Evolutionary conservation across 1,140 invertebrate genomes (phyloP).

Genomic region (Drosophila busckii): DNA sequence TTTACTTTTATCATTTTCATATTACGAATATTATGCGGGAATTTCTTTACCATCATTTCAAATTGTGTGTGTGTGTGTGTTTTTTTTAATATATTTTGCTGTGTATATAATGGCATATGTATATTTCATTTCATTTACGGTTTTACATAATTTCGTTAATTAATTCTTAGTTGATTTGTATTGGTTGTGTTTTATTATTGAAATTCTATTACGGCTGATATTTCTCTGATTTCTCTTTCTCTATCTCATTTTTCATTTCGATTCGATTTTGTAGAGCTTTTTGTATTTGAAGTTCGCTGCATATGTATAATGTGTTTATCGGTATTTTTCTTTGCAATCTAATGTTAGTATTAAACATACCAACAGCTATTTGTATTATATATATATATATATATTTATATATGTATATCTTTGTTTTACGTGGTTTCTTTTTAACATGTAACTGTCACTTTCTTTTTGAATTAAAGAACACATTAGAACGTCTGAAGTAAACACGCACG

Average conservation of each 20-base stretch:
- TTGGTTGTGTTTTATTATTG: slow-evolving; percentile 46
- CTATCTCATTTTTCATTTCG: slow-evolving; percentile 13
- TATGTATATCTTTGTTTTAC: slow-evolving; percentile 13
- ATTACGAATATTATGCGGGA: no score
- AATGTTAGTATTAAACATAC: slow-evolving; percentile 42
- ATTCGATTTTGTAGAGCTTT: slow-evolving; percentile 8
- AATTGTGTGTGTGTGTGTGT: slow-evolving; percentile 22
- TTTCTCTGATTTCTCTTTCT: slow-evolving; percentile 49
- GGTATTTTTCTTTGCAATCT: slow-evolving; percentile 40
- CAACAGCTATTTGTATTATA: slow-evolving; percentile 29
- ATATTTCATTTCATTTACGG: slow-evolving; percentile 56
- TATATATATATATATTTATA: slow-evolving; percentile 12
- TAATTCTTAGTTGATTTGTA: slow-evolving; percentile 47
- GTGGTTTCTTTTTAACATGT: slow-evolving; percentile 43
- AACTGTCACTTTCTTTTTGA: slow-evolving; percentile 33
- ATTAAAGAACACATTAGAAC: slow-evolving; percentile 48
- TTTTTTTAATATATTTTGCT: slow-evolving; percentile 47
- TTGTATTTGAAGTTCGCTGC: slow-evolving; percentile 29
- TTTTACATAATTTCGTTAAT: slow-evolving; percentile 59
- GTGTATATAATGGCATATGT: slow-evolving; percentile 62
- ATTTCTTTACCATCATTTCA: no score
- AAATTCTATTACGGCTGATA: slow-evolving; percentile 64
- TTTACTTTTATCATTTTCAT: no score
- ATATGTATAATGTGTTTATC: slow-evolving; percentile 40
- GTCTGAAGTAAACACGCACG: slow-evolving; percentile 58